Conservation (phyloP, 2,113 vertebrate species). For the Ranitomeya imitator region DNA sequence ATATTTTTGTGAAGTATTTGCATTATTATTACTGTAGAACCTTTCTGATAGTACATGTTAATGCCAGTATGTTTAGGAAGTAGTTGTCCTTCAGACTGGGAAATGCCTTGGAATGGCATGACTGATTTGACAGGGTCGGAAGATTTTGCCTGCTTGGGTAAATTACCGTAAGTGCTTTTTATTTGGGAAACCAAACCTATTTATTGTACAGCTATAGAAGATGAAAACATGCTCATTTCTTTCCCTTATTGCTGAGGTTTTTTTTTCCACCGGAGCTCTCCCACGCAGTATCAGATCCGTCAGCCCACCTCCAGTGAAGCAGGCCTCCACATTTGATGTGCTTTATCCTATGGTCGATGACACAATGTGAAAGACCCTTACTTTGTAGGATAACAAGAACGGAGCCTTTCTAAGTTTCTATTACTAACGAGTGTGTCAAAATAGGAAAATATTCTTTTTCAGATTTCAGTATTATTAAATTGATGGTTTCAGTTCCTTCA, state of each 20-base stretch:
- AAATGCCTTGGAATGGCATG: too few relatives aligned
- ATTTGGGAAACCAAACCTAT: not conserved
- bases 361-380: not conserved
- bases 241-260: not conserved
- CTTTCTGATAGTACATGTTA: not conserved
- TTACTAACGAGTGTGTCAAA: not conserved
- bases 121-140: not conserved
- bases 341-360: not conserved
- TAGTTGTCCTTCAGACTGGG: not conserved
- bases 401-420: not conserved
- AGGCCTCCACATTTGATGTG: not conserved
- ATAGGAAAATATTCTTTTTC: not conserved
- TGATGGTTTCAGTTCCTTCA: not conserved
- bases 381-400: not conserved
- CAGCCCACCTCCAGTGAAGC: not conserved
- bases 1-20: not conserved
- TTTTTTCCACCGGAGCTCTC: slow-evolving; percentile 17
- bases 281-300: slow-evolving; percentile 25
- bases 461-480: not conserved
- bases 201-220: not conserved
- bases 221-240: not conserved
- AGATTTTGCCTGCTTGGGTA: not conserved
- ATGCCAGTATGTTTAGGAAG: not conserved
- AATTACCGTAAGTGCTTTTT: not conserved
- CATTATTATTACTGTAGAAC: not conserved